Conservation (phyloP, 2,113 vertebrate genomes). For the Dasyurus viverrinus region DNA sequence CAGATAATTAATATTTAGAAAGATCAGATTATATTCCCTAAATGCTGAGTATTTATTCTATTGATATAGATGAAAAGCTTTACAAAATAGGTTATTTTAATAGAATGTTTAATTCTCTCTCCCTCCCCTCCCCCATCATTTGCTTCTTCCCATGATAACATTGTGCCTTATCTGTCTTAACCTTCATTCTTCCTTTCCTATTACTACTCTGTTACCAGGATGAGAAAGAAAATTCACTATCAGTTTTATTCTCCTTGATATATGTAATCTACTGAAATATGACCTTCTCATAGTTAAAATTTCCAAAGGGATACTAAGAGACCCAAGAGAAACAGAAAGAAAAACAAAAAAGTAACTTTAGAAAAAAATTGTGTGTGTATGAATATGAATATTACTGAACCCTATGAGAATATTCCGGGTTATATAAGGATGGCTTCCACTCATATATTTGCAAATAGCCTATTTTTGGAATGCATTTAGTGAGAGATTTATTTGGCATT, state of each 20-base stretch:
- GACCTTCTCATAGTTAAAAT: neutral
- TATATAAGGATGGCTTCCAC: neutral
- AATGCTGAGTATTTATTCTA: neutral
- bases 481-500: neutral
- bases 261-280: neutral
- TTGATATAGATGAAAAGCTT: constrained; percentile 11
- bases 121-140: neutral
- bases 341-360: neutral
- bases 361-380: neutral
- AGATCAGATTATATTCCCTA: constrained; percentile 42
- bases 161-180: neutral
- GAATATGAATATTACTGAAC: neutral
- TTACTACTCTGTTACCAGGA: neutral
- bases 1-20: constrained; percentile 48
- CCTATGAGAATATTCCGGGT: neutral
- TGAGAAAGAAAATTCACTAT: neutral
- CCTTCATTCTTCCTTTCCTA: neutral
- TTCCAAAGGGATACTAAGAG: neutral
- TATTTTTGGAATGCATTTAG: neutral
- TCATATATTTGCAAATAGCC: neutral
- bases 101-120: neutral
- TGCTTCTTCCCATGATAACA: constrained; percentile 12
- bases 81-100: neutral
- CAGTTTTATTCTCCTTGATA: neutral
- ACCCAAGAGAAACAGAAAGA: neutral